These are phyloP conservation scores for Hippocampus kuda DNA, from an alignment of 2,797 vertebrate genomes.

Conservation along the genomic window DNA sequence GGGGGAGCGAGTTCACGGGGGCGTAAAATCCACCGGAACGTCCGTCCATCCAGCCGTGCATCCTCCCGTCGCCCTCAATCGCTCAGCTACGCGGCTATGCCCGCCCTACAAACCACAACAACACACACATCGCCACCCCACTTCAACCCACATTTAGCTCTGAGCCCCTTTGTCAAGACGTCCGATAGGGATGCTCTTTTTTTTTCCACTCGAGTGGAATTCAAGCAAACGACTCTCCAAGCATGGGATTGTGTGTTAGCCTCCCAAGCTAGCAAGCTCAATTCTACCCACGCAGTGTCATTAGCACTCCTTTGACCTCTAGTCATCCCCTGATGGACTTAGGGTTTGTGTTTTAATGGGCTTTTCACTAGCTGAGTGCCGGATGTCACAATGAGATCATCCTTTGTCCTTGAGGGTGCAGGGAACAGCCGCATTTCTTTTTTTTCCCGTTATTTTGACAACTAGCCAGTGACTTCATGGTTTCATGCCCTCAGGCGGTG, in stretches of 20 bases:
- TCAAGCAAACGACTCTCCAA: slow-evolving; percentile 25
- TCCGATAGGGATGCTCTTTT: slow-evolving; percentile 24
- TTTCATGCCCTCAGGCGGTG: slow-evolving; percentile 1
- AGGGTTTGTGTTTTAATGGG: slow-evolving; percentile 9
- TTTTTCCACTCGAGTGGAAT: slow-evolving; percentile 33
- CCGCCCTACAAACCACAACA: slow-evolving; percentile 16
- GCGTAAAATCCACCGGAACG: slow-evolving; percentile 27
- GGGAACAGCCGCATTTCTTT: not conserved
- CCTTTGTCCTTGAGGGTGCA: slow-evolving; percentile 1
- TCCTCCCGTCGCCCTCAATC: slow-evolving; percentile 30
- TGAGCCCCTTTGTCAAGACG: slow-evolving; percentile 34
- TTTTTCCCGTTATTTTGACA: slow-evolving; percentile 8
- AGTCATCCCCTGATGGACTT: not conserved
- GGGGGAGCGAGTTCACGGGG: not conserved
- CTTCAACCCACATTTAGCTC: slow-evolving; percentile 10
- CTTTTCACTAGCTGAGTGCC: not conserved
- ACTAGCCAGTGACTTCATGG: slow-evolving; percentile 25
- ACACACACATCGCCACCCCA: not conserved
- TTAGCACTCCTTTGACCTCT: not conserved
- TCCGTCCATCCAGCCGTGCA: slow-evolving; percentile 21
- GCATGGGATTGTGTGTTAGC: not conserved
- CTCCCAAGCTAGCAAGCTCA: not conserved
- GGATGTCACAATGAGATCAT: not conserved
- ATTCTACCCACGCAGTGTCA: not conserved
- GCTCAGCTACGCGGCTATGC: slow-evolving; percentile 21